Evolutionary conservation across 2,888 invertebrate genomes (phyloP).

Genomic region (Callyntrura guangdongensis): DNA sequence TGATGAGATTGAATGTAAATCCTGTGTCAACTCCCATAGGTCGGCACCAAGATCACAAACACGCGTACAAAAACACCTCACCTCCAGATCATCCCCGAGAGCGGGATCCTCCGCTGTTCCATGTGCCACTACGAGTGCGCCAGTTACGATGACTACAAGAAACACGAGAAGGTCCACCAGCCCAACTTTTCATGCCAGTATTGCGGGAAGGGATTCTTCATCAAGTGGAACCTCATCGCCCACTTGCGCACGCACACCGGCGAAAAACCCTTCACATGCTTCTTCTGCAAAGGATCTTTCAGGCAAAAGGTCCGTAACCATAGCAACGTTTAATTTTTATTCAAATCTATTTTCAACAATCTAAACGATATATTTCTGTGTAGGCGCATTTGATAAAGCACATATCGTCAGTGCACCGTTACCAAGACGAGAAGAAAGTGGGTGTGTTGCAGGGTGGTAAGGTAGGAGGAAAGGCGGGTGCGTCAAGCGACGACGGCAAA

Average conservation of each 20-base stretch:
- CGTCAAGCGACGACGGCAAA: conserved; percentile 81
- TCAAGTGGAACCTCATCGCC: conserved; percentile 85
- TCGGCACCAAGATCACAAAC: conserved; percentile 84
- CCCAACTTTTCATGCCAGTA: conserved; percentile 85
- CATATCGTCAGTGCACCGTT: conserved; percentile 84
- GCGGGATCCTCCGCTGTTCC: conserved; percentile 83
- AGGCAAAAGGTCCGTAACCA: conserved; percentile 82
- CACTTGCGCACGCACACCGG: conserved; percentile 84
- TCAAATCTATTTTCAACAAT: too few species aligned
- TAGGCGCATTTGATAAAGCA: conserved; percentile 85
- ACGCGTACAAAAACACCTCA: conserved; percentile 84
- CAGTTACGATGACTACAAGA: conserved; percentile 84
- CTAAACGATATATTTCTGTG: neutral
- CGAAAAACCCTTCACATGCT: conserved; percentile 84
- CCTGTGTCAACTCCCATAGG: conserved; percentile 60
- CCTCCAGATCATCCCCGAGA: conserved; percentile 84
- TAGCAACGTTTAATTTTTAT: too few species aligned
- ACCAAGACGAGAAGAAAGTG: conserved; percentile 83
- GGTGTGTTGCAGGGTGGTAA: conserved; percentile 51
- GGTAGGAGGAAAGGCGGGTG: conserved; percentile 44
- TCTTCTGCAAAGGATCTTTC: conserved; percentile 85
- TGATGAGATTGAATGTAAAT: neutral
- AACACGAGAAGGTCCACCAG: conserved; percentile 85
- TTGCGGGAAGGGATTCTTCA: conserved; percentile 85
- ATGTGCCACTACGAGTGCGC: conserved; percentile 85